phyloP scores from a whole-genome alignment of 2,113 vertebrate genomes.

The Lycaon pictus region DNA sequence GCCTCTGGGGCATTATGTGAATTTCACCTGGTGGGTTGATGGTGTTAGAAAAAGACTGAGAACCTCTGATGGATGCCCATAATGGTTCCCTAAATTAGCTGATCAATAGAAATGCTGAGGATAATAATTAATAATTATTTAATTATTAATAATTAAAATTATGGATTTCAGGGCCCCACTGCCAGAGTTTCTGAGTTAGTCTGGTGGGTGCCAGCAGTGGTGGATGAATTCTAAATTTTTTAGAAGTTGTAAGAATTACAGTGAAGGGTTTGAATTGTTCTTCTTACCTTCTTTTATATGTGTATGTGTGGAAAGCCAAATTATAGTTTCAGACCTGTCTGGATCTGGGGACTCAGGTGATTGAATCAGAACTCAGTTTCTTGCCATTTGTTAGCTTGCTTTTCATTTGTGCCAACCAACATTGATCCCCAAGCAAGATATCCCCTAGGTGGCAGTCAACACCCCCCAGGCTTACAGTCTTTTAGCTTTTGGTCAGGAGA shows the following conservation, averaged over 20 bases:
- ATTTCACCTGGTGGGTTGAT: neutral
- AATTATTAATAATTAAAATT: neutral
- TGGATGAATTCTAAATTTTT: constrained; percentile 7
- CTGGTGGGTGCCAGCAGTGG: neutral
- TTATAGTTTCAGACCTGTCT: neutral
- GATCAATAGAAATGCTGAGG: neutral
- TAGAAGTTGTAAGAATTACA: neutral
- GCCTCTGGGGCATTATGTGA: neutral
- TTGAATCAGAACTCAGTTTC: neutral
- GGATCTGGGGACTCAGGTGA: neutral
- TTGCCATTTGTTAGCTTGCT: neutral
- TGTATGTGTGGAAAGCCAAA: neutral
- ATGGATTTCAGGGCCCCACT: neutral
- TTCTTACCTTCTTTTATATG: neutral
- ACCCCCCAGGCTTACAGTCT: neutral
- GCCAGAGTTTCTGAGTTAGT: neutral
- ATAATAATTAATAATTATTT: no score
- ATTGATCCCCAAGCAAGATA: neutral
- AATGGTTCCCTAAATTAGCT: neutral
- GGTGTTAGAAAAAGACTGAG: neutral
- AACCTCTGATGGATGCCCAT: neutral
- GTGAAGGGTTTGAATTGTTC: neutral
- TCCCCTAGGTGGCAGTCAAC: neutral
- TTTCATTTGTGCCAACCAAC: neutral
- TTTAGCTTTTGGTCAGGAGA: neutral